phyloP scores from a whole-genome alignment of 2,113 vertebrate genomes.

The Anas platyrhynchos region DNA sequence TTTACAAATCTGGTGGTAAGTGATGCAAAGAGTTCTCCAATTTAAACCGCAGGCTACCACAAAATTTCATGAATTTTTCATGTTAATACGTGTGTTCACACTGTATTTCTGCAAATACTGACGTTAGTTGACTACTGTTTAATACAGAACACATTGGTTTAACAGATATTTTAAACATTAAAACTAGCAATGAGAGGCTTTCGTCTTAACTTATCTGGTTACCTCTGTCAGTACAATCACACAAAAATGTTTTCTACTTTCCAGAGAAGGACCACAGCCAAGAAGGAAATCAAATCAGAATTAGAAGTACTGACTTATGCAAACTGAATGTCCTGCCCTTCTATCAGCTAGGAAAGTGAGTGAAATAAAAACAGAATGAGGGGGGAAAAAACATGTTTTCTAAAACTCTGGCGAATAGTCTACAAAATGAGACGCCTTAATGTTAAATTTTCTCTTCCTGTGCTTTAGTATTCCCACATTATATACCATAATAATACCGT shows the following conservation, averaged over 20 bases:
- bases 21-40: neutral
- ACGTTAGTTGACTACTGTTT: neutral
- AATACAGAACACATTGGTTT: slow-evolving; percentile 38
- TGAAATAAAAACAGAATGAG: slow-evolving; percentile 48
- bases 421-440: slow-evolving; percentile 19
- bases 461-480: neutral
- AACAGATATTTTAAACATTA: slow-evolving; percentile 55
- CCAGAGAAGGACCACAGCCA: slow-evolving; percentile 69
- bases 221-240: slow-evolving; percentile 62
- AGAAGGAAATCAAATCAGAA: slow-evolving; percentile 68
- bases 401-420: neutral
- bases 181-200: slow-evolving; percentile 58
- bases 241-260: slow-evolving; percentile 63
- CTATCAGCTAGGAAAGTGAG: slow-evolving; percentile 48
- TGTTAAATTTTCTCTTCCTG: neutral
- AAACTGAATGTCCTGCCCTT: slow-evolving; percentile 58
- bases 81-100: no score
- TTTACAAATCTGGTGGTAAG: no score
- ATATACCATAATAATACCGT: neutral
- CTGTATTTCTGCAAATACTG: slow-evolving; percentile 1
- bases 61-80: neutral
- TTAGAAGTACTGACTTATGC: slow-evolving; percentile 64
- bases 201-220: slow-evolving; percentile 55
- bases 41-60: neutral
- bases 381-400: slow-evolving; percentile 40